Conservation (phyloP, 2,888 invertebrate species). For the Tigriopus californicus region DNA sequence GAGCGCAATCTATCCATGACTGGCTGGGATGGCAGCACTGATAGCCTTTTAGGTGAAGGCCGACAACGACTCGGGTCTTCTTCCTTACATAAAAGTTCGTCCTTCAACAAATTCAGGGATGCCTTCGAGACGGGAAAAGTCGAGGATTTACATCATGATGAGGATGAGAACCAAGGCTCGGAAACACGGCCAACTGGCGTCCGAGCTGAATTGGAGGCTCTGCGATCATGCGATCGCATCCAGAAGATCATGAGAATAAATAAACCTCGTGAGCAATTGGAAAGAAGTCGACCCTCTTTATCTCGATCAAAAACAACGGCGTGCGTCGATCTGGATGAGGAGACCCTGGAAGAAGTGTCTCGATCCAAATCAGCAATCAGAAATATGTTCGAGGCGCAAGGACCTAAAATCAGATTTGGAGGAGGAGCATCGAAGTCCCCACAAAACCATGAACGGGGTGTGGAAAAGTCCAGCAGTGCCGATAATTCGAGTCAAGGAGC, state of each 20-base stretch:
- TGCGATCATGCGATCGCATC: background rate
- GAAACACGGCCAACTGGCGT: background rate
- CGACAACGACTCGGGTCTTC: no score
- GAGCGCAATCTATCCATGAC: no score
- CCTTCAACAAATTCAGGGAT: slow-evolving; percentile 9
- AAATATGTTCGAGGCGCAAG: background rate
- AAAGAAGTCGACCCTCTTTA: background rate
- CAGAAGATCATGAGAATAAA: slow-evolving; percentile 8
- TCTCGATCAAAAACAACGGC: background rate
- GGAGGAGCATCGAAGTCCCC: background rate
- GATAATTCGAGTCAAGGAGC: background rate
- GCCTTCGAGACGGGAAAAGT: slow-evolving; percentile 5
- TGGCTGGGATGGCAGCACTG: no score
- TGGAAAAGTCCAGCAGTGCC: background rate
- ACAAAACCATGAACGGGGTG: background rate
- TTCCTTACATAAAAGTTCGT: background rate
- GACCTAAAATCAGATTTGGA: slow-evolving; percentile 3
- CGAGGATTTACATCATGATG: background rate
- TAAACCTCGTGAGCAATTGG: background rate
- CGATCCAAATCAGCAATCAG: background rate
- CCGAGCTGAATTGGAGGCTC: background rate
- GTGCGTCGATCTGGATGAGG: background rate
- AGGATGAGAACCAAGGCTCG: background rate
- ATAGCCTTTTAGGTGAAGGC: no score
- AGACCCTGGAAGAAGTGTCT: background rate